Evolutionary conservation across 2,113 vertebrate genomes (phyloP).

Genomic region (Alligator sinensis): DNA sequence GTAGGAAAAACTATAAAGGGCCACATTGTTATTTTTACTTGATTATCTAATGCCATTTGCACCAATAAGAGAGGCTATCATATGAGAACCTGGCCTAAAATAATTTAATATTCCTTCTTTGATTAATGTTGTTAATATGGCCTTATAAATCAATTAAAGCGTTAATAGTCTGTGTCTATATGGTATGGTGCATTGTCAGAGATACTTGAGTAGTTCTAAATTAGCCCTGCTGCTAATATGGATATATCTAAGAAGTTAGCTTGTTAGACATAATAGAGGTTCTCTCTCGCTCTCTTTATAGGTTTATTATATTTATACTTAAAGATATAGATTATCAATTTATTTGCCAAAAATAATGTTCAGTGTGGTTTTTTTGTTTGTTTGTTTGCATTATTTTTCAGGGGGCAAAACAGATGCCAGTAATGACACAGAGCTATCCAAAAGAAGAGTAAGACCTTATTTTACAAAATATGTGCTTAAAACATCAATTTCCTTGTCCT

Average conservation of each 20-base stretch:
- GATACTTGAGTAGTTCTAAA: too few species aligned
- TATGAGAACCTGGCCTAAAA: not conserved
- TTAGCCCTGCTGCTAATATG: too few species aligned
- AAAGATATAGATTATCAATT: not conserved
- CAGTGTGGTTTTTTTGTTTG: not conserved
- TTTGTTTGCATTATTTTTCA: slow-evolving; percentile 14
- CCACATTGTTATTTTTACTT: not conserved
- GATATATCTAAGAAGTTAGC: too few species aligned
- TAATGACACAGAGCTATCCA: slow-evolving; percentile 9
- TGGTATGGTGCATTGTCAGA: not conserved
- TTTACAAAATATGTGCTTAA: slow-evolving; percentile 1
- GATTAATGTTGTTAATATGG: not conserved
- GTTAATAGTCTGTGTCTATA: not conserved
- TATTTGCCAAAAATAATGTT: not conserved
- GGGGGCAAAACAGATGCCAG: slow-evolving; percentile 27
- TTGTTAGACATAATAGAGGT: too few species aligned
- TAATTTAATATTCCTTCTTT: not conserved
- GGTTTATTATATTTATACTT: not conserved
- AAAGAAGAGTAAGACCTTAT: slow-evolving; percentile 45
- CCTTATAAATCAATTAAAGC: not conserved
- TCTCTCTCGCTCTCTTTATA: too few species aligned
- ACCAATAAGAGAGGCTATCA: not conserved
- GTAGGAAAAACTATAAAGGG: not conserved
- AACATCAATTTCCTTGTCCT: not conserved
- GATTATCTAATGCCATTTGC: not conserved